These are phyloP conservation scores for Odontesthes bonariensis DNA, from an alignment of 2,113 vertebrate species.

Conservation along the genomic window DNA sequence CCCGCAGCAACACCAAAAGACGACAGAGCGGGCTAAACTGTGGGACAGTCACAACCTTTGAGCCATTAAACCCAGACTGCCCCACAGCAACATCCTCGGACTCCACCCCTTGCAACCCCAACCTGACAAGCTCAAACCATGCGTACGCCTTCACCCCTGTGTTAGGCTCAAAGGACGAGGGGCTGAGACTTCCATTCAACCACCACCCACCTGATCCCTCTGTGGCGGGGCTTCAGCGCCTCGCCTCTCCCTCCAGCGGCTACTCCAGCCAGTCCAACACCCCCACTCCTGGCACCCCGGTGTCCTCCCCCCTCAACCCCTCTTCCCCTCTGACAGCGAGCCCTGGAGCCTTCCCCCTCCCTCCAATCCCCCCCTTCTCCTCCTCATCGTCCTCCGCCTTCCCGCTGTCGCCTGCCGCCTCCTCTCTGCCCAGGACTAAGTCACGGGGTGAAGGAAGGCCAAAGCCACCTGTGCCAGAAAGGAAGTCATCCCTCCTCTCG, in stretches of 20 bases:
- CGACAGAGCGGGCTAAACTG: slow-evolving; percentile 83
- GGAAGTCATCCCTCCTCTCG: slow-evolving; percentile 92
- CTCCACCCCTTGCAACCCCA: background rate
- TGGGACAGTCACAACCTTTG: slow-evolving; percentile 59
- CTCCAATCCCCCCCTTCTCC: slow-evolving; percentile 71
- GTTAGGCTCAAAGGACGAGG: slow-evolving; percentile 31
- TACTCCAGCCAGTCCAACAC: slow-evolving; percentile 96
- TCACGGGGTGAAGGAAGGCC: slow-evolving; percentile 60
- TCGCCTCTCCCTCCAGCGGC: slow-evolving; percentile 91
- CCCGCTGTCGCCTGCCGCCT: slow-evolving; percentile 42
- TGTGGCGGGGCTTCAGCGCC: slow-evolving; percentile 82
- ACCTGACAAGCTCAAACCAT: background rate
- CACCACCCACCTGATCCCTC: slow-evolving; percentile 56
- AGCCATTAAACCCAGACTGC: slow-evolving; percentile 20
- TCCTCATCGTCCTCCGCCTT: slow-evolving; percentile 64
- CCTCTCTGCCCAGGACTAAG: slow-evolving; percentile 57
- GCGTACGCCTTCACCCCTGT: background rate
- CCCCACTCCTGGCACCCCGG: slow-evolving; percentile 88
- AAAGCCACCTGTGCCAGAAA: slow-evolving; percentile 92
- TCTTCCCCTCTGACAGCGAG: slow-evolving; percentile 85
- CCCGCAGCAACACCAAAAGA: slow-evolving; percentile 84
- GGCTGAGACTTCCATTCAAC: background rate
- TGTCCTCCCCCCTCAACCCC: slow-evolving; percentile 86
- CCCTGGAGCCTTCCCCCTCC: slow-evolving; percentile 73
- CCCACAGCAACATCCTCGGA: background rate